phyloP scores from a whole-genome alignment of 1,140 invertebrate species.

The Periplaneta americana region DNA sequence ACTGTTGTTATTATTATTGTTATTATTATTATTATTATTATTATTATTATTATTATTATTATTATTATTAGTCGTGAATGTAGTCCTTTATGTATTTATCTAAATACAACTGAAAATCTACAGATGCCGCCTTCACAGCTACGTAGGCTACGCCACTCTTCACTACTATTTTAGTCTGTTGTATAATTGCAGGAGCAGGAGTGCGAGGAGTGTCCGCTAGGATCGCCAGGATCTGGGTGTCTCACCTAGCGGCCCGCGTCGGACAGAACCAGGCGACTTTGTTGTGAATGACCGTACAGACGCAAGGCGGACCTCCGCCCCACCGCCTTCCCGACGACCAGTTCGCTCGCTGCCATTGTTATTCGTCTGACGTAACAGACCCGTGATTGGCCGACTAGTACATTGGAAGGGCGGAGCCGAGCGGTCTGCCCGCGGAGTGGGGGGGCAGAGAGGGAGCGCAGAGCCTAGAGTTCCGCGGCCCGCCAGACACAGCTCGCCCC shows the following conservation, averaged over 20 bases:
- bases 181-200: too few relatives aligned
- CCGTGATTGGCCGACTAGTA: background rate
- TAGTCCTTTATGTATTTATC: too few relatives aligned
- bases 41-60: too few relatives aligned
- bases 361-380: background rate
- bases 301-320: background rate
- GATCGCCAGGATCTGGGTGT: background rate
- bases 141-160: too few relatives aligned
- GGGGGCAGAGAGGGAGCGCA: background rate
- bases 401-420: background rate
- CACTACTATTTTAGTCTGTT: too few relatives aligned
- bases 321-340: background rate
- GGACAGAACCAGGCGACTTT: background rate
- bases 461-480: too few relatives aligned
- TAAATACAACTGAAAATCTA: too few relatives aligned
- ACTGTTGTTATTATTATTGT: too few relatives aligned
- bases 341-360: constrained; percentile 8
- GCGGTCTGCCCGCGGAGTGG: background rate
- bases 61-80: too few relatives aligned
- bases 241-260: background rate
- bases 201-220: background rate
- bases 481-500: background rate
- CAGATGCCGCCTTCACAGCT: too few relatives aligned
- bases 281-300: background rate
- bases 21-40: too few relatives aligned